Percentiles rank a stretch among this genome's conserved stretches.
Conservation (phyloP, 2,113 vertebrate genomes). For the Antigone vipio region DNA sequence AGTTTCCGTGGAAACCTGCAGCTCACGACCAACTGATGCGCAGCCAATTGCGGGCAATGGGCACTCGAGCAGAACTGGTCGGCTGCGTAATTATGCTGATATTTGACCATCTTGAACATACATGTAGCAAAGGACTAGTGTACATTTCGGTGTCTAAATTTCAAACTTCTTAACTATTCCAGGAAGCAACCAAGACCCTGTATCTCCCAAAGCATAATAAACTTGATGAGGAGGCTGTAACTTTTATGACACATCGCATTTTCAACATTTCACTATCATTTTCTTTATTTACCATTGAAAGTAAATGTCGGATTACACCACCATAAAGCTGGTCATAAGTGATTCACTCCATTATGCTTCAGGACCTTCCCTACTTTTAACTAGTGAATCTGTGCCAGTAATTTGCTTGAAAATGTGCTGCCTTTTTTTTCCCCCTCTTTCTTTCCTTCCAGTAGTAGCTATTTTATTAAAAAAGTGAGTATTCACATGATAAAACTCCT, state of each 20-base stretch:
- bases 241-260: conserved; percentile 63
- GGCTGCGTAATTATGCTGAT: conserved; percentile 28
- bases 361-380: conserved; percentile 39
- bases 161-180: conserved; percentile 30
- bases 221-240: conserved; percentile 64
- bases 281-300: conserved; percentile 68
- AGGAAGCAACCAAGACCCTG: conserved; percentile 5
- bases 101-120: conserved; percentile 36
- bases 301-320: conserved; percentile 65
- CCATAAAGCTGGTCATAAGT: conserved; percentile 61
- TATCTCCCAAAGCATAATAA: conserved; percentile 50
- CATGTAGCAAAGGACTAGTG: conserved; percentile 18
- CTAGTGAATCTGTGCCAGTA: neutral
- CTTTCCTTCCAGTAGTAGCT: neutral
- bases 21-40: conserved; percentile 19
- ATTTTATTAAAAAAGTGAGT: neutral
- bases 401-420: neutral
- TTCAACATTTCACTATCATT: conserved; percentile 63
- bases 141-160: conserved; percentile 38
- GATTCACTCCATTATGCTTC: conserved; percentile 61
- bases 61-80: conserved; percentile 47
- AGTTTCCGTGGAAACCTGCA: conserved; percentile 74
- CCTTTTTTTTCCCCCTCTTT: neutral
- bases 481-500: neutral
- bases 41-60: conserved; percentile 35